A percentile compares a stretch with the other conserved stretches of the same genome.
Conservation (phyloP, 2,888 invertebrate genomes). For the Mantis religiosa region DNA sequence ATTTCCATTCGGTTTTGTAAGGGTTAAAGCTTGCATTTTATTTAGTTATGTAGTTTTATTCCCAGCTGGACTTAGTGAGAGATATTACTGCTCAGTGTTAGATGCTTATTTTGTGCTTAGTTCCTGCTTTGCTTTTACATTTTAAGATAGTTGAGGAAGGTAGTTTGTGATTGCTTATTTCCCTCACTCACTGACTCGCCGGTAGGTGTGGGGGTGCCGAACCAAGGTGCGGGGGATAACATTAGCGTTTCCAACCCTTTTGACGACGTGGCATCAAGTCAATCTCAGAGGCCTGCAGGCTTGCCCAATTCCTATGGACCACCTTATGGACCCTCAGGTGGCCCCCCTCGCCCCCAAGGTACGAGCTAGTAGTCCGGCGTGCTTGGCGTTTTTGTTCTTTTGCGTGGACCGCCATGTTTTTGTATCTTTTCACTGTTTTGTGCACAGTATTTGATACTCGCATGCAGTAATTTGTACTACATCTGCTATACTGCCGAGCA, state of each 20-base stretch:
- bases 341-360: constrained; percentile 43
- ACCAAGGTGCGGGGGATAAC: constrained; percentile 60
- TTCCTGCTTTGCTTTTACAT: not conserved
- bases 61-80: not conserved
- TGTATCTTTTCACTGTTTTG: not conserved
- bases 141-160: not conserved
- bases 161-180: constrained; percentile 18
- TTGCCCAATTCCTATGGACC: constrained; percentile 44
- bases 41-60: not conserved
- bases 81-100: constrained; percentile 1
- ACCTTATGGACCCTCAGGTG: constrained; percentile 46
- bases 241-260: constrained; percentile 83
- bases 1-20: not conserved
- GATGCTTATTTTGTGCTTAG: constrained; percentile 5
- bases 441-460: not conserved
- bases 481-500: not conserved
- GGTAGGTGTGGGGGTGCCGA: constrained; percentile 35
- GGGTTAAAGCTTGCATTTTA: not conserved
- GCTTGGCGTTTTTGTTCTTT: constrained; percentile 19
- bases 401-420: not conserved
- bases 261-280: constrained; percentile 66
- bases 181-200: constrained; percentile 20
- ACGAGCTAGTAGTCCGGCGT: constrained; percentile 19
- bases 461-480: not conserved
- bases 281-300: constrained; percentile 44